A percentile compares a stretch with the other conserved stretches of the same genome.
Evolutionary conservation across 2,113 vertebrate species (phyloP).

Genomic region (Oostethus manadensis): DNA sequence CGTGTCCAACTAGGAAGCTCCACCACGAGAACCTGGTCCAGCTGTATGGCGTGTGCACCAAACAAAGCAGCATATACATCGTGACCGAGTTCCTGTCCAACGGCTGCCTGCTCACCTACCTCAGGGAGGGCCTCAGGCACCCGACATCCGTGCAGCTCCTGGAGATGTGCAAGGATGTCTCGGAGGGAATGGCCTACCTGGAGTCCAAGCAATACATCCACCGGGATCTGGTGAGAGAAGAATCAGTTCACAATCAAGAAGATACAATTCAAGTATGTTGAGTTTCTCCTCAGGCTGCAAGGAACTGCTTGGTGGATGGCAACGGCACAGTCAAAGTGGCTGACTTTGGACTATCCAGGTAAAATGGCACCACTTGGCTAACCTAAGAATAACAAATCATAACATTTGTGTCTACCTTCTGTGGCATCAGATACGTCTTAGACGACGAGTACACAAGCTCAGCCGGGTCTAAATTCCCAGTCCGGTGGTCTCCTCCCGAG

Average conservation of each 20-base stretch:
- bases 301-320: constrained; percentile 91
- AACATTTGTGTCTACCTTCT: not conserved
- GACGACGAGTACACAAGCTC: constrained; percentile 97
- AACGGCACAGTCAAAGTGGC: constrained; percentile 92
- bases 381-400: not conserved
- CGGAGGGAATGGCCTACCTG: constrained; percentile 92
- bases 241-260: not conserved
- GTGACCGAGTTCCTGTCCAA: constrained; percentile 93
- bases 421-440: constrained; percentile 81
- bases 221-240: constrained; percentile 85
- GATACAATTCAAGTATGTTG: not conserved
- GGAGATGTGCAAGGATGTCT: constrained; percentile 95
- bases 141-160: constrained; percentile 80
- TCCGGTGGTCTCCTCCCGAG: constrained; percentile 95
- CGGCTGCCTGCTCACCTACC: constrained; percentile 86
- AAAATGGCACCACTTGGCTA: constrained; percentile 1
- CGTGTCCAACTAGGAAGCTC: constrained; percentile 78
- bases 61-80: constrained; percentile 92
- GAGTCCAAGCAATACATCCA: constrained; percentile 90
- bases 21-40: constrained; percentile 91
- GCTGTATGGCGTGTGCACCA: constrained; percentile 93
- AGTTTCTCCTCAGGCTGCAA: constrained; percentile 79
- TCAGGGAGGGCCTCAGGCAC: constrained; percentile 76
- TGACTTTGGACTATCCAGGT: constrained; percentile 97
- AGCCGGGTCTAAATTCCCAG: constrained; percentile 88